phyloP scores from a whole-genome alignment of 2,797 vertebrate genomes.

The Poecilia wingei region DNA sequence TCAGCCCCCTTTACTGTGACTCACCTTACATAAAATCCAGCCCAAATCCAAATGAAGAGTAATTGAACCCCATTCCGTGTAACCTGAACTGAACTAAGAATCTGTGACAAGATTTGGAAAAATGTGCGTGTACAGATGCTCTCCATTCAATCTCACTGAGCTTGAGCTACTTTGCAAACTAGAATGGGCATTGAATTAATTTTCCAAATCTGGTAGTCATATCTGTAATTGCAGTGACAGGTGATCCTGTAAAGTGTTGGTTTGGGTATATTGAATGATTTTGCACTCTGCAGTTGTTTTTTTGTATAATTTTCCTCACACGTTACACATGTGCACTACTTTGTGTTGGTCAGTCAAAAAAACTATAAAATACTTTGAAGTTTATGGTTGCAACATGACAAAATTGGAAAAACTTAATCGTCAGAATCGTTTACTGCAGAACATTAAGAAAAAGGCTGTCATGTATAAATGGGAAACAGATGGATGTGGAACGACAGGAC shows the following conservation, averaged over 20 bases:
- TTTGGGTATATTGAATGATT: not conserved
- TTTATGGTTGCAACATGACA: not conserved
- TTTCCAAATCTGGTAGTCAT: not conserved
- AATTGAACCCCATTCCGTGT: not conserved
- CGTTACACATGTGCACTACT: not conserved
- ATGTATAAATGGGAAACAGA: not conserved
- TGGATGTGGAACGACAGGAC: not conserved
- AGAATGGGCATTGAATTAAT: not conserved
- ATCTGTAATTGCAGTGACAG: not conserved
- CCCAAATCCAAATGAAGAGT: not conserved
- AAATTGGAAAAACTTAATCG: not conserved
- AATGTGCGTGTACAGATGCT: not conserved
- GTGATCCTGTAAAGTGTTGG: not conserved
- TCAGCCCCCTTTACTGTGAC: not conserved
- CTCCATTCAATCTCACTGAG: not conserved
- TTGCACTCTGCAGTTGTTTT: not conserved
- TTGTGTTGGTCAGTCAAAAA: not conserved
- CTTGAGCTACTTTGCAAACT: not conserved
- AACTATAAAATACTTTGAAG: not conserved
- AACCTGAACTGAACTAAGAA: not conserved
- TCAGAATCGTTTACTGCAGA: not conserved
- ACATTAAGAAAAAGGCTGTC: not conserved
- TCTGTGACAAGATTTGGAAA: not conserved
- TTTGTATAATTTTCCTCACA: not conserved
- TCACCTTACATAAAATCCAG: not conserved